Conservation (phyloP, 2,113 vertebrate species). For the Leucopsar rothschildi region DNA sequence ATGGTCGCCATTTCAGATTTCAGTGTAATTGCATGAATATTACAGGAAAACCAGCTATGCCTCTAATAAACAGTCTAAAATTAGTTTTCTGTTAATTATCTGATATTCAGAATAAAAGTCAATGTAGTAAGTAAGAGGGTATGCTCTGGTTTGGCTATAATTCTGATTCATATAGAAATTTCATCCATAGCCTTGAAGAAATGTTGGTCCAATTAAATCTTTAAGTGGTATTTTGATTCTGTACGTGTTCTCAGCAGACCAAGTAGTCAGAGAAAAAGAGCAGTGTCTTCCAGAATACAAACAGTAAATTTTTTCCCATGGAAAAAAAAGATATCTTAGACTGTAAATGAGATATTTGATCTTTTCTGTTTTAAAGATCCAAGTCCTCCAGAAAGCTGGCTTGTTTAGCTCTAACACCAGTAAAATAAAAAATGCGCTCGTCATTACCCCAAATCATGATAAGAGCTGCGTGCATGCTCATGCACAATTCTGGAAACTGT, state of each 20-base stretch:
- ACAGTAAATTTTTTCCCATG: not conserved
- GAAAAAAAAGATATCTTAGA: not conserved
- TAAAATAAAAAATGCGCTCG: not conserved
- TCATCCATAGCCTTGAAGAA: not conserved
- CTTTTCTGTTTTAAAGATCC: not conserved
- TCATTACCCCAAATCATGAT: not conserved
- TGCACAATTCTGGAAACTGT: not conserved
- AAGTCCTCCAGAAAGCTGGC: not conserved
- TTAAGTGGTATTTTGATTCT: not conserved
- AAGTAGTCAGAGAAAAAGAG: not conserved
- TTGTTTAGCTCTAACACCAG: not conserved
- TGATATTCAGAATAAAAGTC: not conserved
- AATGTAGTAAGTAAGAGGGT: not conserved
- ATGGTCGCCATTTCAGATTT: not conserved
- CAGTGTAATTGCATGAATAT: not conserved
- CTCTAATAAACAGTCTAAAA: not conserved
- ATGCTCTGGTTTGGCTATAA: not conserved
- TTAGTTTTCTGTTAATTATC: not conserved
- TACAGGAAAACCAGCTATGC: not conserved
- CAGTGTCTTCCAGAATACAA: not conserved
- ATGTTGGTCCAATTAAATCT: not conserved
- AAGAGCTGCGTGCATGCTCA: accelerated
- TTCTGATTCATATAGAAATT: not conserved
- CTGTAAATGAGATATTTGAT: not conserved
- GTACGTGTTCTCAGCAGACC: not conserved